Evolutionary conservation across 2,797 vertebrate genomes (phyloP).

Genomic region (Clarias fuscus): DNA sequence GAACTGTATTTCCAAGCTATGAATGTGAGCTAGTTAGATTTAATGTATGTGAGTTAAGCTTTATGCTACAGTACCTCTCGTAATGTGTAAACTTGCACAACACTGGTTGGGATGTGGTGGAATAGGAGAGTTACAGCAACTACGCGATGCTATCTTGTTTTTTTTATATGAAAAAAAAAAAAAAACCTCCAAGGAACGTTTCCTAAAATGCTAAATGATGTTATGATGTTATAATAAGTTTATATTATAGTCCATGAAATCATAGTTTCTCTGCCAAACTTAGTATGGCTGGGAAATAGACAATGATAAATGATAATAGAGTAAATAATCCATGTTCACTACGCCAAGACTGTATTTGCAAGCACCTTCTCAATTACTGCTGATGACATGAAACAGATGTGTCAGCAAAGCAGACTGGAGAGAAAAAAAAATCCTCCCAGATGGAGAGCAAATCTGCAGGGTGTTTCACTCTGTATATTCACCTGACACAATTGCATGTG

Average conservation of each 20-base stretch:
- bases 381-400: not conserved
- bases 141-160: not conserved
- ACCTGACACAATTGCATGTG: not conserved
- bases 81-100: too few species aligned
- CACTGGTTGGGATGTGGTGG: not conserved
- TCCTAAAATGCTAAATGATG: too few species aligned
- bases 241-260: too few species aligned
- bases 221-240: too few species aligned
- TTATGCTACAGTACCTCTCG: too few species aligned
- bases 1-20: too few species aligned
- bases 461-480: not conserved
- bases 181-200: too few species aligned
- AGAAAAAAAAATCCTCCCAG: not conserved
- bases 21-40: too few species aligned
- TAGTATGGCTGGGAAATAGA: not conserved
- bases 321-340: not conserved
- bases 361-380: not conserved
- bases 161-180: too few species aligned
- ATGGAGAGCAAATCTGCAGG: not conserved
- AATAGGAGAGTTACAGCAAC: conserved; percentile 21
- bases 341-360: not conserved
- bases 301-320: not conserved
- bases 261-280: not conserved
- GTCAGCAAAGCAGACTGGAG: not conserved
- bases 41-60: too few species aligned